Evolutionary conservation across 2,888 invertebrate species (phyloP).

Genomic region (Pheosia tremula): DNA sequence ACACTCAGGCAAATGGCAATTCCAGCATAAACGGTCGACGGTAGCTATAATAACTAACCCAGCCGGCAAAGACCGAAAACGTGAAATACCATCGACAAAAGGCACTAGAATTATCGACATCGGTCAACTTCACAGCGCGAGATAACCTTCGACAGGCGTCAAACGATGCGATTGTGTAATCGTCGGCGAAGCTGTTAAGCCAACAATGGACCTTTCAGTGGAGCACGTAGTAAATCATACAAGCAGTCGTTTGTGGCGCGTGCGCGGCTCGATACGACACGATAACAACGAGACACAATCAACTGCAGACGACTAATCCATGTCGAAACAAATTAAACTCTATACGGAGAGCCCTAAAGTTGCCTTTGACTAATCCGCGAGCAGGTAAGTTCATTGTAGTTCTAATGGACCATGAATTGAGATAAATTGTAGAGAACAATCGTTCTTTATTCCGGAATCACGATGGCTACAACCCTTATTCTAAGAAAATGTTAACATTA

Average conservation of each 20-base stretch:
- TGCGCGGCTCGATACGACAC: constrained; percentile 63
- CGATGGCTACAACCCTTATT: constrained; percentile 51
- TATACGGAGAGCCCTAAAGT: constrained; percentile 40
- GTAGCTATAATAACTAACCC: constrained; percentile 21
- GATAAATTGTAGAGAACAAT: constrained; percentile 62
- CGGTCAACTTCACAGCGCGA: constrained; percentile 41
- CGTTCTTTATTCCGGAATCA: constrained; percentile 60
- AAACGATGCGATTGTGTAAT: constrained; percentile 72
- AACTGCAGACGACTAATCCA: constrained; percentile 39
- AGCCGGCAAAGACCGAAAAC: constrained; percentile 61
- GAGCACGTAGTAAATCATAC: constrained; percentile 74
- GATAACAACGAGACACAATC: constrained; percentile 53
- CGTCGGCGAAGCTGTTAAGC: constrained; percentile 61
- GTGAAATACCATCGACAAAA: constrained; percentile 64
- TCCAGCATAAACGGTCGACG: constrained; percentile 32
- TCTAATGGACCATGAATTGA: constrained; percentile 46
- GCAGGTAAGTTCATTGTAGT: constrained; percentile 24
- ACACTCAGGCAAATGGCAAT: constrained; percentile 37
- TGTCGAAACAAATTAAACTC: constrained; percentile 42
- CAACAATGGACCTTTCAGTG: constrained; percentile 73
- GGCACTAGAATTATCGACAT: constrained; percentile 36
- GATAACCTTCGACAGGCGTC: constrained; percentile 71
- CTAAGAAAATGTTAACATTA: constrained; percentile 44
- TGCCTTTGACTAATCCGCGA: constrained; percentile 33
- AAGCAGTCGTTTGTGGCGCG: constrained; percentile 74